phyloP scores from a whole-genome alignment of 2,888 invertebrate species.

The Acleris sparsana region DNA sequence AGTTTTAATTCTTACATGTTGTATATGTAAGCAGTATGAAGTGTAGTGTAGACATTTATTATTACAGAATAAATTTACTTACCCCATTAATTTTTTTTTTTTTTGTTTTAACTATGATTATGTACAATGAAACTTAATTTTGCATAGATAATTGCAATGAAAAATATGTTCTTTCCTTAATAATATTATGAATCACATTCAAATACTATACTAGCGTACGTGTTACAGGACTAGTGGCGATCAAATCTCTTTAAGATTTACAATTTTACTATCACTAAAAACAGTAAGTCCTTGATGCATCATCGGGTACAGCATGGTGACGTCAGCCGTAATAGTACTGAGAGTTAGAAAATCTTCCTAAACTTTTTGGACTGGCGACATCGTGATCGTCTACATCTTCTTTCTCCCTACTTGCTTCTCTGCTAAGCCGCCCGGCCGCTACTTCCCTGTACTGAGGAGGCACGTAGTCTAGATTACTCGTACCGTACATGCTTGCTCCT shows the following conservation, averaged over 20 bases:
- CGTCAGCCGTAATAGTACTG: conserved; percentile 76
- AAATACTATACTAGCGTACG: conserved; percentile 6
- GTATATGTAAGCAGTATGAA: too few relatives aligned
- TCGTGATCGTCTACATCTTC: conserved; percentile 60
- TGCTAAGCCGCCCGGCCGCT: conserved; percentile 50
- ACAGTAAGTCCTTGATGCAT: conserved; percentile 61
- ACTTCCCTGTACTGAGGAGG: conserved; percentile 60
- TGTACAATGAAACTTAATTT: conserved; percentile 7
- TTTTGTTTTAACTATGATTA: neutral
- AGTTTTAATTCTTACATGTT: too few relatives aligned
- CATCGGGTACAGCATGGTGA: conserved; percentile 49
- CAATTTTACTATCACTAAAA: conserved; percentile 47
- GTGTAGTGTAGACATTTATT: too few relatives aligned
- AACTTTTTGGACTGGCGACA: conserved; percentile 72
- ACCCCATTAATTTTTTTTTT: neutral
- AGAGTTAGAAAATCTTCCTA: conserved; percentile 67
- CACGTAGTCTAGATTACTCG: conserved; percentile 60
- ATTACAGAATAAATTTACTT: too few relatives aligned
- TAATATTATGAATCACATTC: conserved; percentile 16
- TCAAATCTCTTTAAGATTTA: conserved; percentile 3
- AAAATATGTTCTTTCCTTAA: neutral
- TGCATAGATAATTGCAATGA: neutral
- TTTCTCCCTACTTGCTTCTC: conserved; percentile 50
- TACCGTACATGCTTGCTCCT: conserved; percentile 73
- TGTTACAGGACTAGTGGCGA: conserved; percentile 10